Percentiles rank a stretch among this genome's conserved stretches.
phyloP scores from a whole-genome alignment of 1,140 invertebrate genomes.

The Coboldia fuscipes region DNA sequence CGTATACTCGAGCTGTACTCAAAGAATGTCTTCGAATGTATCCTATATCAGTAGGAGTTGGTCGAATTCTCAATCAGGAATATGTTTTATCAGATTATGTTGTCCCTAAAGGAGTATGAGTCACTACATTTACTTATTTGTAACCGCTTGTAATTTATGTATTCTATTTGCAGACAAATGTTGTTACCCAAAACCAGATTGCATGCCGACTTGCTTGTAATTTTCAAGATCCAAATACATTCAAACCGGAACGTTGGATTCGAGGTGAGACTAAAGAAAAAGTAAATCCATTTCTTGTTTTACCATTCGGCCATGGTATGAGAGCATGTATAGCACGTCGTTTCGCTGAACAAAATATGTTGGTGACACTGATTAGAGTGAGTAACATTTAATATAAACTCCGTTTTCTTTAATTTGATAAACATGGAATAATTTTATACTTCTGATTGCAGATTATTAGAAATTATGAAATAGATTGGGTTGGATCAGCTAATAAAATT shows the following conservation, averaged over 20 bases:
- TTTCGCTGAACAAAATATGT: conserved; percentile 74
- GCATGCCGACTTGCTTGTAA: conserved; percentile 44
- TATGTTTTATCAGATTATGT: conserved; percentile 57
- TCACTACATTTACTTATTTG: conserved; percentile 1
- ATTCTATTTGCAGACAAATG: conserved; percentile 59
- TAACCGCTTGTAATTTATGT: neutral
- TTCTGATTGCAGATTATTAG: conserved; percentile 37
- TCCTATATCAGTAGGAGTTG: conserved; percentile 61
- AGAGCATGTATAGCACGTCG: conserved; percentile 70
- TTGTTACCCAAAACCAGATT: conserved; percentile 75
- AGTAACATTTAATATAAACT: conserved; percentile 10
- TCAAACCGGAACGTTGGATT: conserved; percentile 60
- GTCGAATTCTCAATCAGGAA: conserved; percentile 54
- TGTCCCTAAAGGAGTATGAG: conserved; percentile 63
- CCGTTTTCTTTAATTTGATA: conserved; percentile 1
- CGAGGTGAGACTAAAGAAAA: conserved; percentile 15
- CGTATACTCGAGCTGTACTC: conserved; percentile 54
- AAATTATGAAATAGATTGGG: conserved; percentile 45
- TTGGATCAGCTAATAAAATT: conserved; percentile 25
- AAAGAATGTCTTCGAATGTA: conserved; percentile 72
- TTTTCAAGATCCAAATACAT: conserved; percentile 40
- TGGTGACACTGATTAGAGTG: conserved; percentile 55
- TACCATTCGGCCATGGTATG: conserved; percentile 80
- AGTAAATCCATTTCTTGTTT: conserved; percentile 49
- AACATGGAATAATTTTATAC: conserved; percentile 4